phyloP scores from a whole-genome alignment of 2,113 vertebrate genomes.

The Oryzias curvinotus region DNA sequence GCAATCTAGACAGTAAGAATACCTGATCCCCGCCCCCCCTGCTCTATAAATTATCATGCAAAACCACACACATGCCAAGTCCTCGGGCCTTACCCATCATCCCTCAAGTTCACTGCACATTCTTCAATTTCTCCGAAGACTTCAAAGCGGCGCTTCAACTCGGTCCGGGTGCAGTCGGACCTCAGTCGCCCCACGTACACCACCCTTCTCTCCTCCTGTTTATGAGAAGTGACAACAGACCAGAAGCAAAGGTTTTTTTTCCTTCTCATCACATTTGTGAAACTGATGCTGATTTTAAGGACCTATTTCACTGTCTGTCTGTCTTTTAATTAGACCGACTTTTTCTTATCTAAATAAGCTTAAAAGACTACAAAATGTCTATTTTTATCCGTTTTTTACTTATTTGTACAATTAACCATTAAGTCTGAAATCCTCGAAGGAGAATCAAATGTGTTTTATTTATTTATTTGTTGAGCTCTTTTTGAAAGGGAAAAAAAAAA shows the following conservation, averaged over 20 bases:
- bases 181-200: slow-evolving; percentile 95
- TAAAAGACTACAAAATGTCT: no score
- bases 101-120: slow-evolving; percentile 92
- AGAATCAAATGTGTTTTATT: no score
- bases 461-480: no score
- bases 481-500: no score
- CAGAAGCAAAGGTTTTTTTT: slow-evolving; percentile 38
- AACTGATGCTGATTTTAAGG: no score
- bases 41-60: slow-evolving; percentile 1
- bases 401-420: no score
- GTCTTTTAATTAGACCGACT: no score
- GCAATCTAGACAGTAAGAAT: not conserved
- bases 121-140: slow-evolving; percentile 99
- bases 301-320: no score
- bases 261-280: no score
- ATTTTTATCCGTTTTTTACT: no score
- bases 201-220: slow-evolving; percentile 94
- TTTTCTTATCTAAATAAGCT: no score
- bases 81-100: slow-evolving; percentile 88
- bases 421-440: no score
- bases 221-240: slow-evolving; percentile 56
- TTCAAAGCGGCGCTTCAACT: slow-evolving; percentile 97
- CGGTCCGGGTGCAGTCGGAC: slow-evolving; percentile 88
- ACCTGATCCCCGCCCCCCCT: not conserved
- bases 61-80: slow-evolving; percentile 16